A percentile compares a stretch with the other conserved stretches of the same genome.
phyloP scores from a whole-genome alignment of 2,888 invertebrate species.

The Meliscaeva auricollis region DNA sequence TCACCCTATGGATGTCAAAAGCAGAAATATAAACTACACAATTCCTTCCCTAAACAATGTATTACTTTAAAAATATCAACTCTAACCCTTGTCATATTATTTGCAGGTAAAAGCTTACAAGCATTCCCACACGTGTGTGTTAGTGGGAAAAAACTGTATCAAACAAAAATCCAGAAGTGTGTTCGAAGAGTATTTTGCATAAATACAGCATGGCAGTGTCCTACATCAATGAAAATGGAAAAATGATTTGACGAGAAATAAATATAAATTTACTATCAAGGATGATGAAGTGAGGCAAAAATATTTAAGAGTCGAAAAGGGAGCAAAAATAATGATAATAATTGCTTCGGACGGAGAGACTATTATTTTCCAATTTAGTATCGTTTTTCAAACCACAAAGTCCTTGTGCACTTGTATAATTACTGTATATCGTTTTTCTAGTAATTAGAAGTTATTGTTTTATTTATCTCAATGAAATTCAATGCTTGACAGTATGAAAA shows the following conservation, averaged over 20 bases:
- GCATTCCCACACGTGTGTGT: too few species aligned
- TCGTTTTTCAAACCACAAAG: conserved; percentile 14
- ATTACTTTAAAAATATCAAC: conserved; percentile 8
- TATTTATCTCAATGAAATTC: background rate
- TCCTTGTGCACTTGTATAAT: too few species aligned
- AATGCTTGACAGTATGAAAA: background rate
- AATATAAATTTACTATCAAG: conserved; percentile 1
- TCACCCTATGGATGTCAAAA: conserved; percentile 7
- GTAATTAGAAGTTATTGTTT: conserved; percentile 10
- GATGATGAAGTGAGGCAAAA: background rate
- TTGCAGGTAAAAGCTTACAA: too few species aligned
- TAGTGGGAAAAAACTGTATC: too few species aligned
- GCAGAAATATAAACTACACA: too few species aligned
- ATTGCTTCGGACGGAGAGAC: conserved; percentile 1
- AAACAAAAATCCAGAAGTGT: too few species aligned
- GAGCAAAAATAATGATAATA: background rate
- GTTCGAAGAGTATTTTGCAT: too few species aligned
- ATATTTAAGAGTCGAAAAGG: background rate
- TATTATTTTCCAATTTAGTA: conserved; percentile 1
- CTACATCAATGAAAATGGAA: background rate
- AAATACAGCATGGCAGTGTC: too few species aligned
- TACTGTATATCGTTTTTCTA: conserved; percentile 9
- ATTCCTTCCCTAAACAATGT: too few species aligned
- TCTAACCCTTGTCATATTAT: background rate
- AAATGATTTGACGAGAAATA: background rate